Evolutionary conservation across 2,797 vertebrate genomes (phyloP).

Genomic region (Hybognathus amarus): DNA sequence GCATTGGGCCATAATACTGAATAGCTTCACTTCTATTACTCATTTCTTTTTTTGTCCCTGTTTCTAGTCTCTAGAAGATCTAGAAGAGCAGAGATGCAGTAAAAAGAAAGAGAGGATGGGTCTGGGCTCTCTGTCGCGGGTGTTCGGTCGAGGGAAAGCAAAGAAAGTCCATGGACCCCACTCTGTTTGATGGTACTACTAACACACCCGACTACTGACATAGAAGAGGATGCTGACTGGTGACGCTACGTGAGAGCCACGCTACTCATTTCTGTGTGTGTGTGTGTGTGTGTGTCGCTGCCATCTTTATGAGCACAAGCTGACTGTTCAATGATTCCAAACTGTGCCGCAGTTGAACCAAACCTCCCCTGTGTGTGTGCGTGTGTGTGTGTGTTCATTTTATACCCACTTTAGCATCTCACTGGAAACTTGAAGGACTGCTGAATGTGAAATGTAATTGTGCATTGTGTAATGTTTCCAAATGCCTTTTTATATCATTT

Average conservation of each 20-base stretch:
- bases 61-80: conserved; percentile 95
- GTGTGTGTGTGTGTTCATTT: conserved; percentile 25
- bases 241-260: conserved; percentile 75
- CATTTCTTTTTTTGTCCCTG: conserved; percentile 42
- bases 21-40: conserved; percentile 28
- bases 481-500: conserved; percentile 77
- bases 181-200: conserved; percentile 98
- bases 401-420: conserved; percentile 32
- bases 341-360: conserved; percentile 35
- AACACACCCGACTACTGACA: conserved; percentile 97
- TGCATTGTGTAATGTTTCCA: conserved; percentile 88
- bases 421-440: conserved; percentile 98
- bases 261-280: conserved; percentile 38
- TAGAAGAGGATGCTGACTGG: conserved; percentile 99
- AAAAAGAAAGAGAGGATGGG: conserved; percentile 99
- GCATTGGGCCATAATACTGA: neutral
- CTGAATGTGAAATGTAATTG: conserved; percentile 97
- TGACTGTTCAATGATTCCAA: conserved; percentile 28
- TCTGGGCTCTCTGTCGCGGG: conserved; percentile 94
- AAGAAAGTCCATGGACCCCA: conserved; percentile 95
- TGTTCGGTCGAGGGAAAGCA: conserved; percentile 97
- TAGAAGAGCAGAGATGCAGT: conserved; percentile 99
- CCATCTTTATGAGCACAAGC: conserved; percentile 56
- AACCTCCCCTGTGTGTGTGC: conserved; percentile 1
- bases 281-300: conserved; percentile 53